These are phyloP conservation scores for Tinamus guttatus DNA, from an alignment of 2,113 vertebrate genomes.

Conservation along the genomic window DNA sequence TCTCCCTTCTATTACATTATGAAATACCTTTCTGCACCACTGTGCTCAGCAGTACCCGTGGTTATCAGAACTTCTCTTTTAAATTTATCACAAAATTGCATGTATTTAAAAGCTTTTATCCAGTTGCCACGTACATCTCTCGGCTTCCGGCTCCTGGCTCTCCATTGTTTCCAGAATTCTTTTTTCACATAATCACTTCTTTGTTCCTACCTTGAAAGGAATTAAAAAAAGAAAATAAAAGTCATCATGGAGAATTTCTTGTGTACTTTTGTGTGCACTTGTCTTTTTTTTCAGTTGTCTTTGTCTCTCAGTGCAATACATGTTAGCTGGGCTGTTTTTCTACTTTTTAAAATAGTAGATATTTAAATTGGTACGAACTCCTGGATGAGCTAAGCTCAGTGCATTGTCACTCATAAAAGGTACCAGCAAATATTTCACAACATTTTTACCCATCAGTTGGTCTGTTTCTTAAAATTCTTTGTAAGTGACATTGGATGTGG, in stretches of 20 bases:
- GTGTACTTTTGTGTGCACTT: neutral
- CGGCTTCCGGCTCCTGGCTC: neutral
- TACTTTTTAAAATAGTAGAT: neutral
- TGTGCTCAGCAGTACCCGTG: neutral
- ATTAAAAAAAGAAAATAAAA: neutral
- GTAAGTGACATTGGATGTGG: neutral
- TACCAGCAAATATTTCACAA: neutral
- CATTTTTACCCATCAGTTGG: neutral
- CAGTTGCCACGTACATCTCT: neutral
- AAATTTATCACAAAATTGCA: neutral
- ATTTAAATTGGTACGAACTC: neutral
- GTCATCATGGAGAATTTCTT: neutral
- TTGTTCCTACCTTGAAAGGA: neutral
- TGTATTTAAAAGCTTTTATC: neutral
- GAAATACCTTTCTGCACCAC: neutral
- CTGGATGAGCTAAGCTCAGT: neutral
- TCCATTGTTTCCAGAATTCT: neutral
- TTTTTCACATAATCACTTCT: neutral
- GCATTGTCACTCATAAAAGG: neutral
- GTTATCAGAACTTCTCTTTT: neutral
- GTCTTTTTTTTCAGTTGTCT: neutral
- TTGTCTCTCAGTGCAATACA: neutral
- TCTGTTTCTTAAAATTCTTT: neutral
- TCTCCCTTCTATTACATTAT: neutral
- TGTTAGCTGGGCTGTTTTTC: neutral